phyloP scores from a whole-genome alignment of 2,113 vertebrate genomes.

The Grammomys dolichurus region DNA sequence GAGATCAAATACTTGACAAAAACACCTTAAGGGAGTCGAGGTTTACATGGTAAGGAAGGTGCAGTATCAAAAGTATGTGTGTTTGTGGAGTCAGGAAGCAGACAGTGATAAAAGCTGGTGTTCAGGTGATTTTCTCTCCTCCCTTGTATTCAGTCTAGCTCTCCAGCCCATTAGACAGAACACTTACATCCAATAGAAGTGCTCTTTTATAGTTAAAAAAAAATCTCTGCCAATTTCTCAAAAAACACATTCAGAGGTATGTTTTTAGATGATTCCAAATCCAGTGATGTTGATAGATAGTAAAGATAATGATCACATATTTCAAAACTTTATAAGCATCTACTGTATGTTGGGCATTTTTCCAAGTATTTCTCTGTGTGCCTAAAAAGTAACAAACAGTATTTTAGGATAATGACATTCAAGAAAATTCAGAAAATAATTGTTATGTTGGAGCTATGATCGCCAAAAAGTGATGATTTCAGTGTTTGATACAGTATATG shows the following conservation, averaged over 20 bases:
- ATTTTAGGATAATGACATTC: background rate
- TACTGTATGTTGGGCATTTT: background rate
- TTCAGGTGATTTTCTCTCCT: background rate
- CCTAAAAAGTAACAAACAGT: background rate
- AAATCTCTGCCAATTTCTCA: background rate
- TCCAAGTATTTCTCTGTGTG: background rate
- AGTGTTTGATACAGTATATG: background rate
- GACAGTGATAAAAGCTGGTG: background rate
- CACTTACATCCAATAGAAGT: background rate
- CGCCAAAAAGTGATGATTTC: background rate
- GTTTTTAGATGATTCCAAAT: background rate
- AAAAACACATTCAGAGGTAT: background rate
- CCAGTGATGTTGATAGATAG: accelerated
- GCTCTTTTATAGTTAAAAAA: background rate
- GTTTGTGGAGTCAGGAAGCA: background rate
- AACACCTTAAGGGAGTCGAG: too few relatives aligned
- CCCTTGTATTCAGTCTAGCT: background rate
- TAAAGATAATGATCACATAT: background rate
- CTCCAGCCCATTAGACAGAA: too few relatives aligned
- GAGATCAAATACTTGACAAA: background rate
- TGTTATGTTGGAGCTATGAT: background rate
- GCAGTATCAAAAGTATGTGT: background rate
- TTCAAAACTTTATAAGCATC: background rate
- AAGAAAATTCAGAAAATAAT: background rate
- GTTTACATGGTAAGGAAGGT: background rate